Conservation (phyloP, 2,113 vertebrate genomes). For the Dipodomys ordii region DNA sequence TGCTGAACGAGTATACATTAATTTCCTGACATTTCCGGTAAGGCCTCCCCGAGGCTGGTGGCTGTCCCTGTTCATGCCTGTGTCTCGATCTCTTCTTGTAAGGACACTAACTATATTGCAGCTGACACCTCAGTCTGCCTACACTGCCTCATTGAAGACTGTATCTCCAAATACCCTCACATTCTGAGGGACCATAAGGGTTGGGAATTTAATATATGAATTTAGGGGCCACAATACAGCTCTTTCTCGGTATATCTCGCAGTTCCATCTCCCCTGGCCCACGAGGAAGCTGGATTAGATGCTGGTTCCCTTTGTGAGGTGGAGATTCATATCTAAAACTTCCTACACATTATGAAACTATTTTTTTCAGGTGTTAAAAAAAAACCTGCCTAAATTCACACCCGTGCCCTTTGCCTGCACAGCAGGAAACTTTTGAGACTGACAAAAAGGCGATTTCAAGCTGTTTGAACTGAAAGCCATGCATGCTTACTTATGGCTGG, state of each 20-base stretch:
- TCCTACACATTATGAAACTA: constrained; percentile 54
- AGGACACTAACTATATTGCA: too few species aligned
- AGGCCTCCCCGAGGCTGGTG: not conserved
- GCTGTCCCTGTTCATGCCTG: not conserved
- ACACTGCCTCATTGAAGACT: not conserved
- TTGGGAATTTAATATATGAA: not conserved
- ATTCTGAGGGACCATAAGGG: not conserved
- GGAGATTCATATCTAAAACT: not conserved
- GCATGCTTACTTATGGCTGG: too few species aligned
- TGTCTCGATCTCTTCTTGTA: accelerated
- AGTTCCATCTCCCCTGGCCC: not conserved
- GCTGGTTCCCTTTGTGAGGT: not conserved
- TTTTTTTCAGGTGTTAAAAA: not conserved
- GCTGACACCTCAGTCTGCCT: not conserved
- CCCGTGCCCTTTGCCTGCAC: not conserved
- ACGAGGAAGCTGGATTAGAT: not conserved
- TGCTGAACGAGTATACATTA: not conserved
- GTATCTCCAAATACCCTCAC: not conserved
- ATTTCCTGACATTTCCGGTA: not conserved
- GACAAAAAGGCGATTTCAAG: not conserved
- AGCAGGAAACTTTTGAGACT: not conserved
- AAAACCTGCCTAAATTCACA: not conserved
- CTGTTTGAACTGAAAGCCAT: not conserved
- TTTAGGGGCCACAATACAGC: accelerated
- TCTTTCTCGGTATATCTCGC: too few species aligned